phyloP scores from a whole-genome alignment of 1,140 invertebrate genomes.

The Drosophila mayri region DNA sequence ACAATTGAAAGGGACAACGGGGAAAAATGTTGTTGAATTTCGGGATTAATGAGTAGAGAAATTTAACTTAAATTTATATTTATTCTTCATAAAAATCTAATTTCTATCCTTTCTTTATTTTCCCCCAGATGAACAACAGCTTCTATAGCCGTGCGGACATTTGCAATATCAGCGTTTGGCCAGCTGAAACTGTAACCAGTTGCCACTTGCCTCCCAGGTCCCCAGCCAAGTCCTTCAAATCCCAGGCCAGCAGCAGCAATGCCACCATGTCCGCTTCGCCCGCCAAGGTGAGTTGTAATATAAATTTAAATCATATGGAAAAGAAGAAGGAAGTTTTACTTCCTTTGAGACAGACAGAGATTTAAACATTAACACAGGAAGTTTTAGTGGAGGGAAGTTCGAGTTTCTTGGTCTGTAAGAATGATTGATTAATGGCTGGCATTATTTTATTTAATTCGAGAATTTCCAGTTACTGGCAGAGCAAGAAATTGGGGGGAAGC shows the following conservation, averaged over 20 bases:
- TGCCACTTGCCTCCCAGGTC: conserved; percentile 73
- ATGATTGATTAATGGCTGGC: conserved; percentile 6
- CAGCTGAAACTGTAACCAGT: conserved; percentile 44
- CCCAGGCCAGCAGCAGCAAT: conserved; percentile 74
- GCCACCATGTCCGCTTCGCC: conserved; percentile 73
- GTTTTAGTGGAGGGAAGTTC: neutral
- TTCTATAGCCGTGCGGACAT: conserved; percentile 75
- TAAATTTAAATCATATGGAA: neutral
- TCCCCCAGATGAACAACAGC: conserved; percentile 34
- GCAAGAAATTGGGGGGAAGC: neutral
- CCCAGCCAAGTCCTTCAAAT: conserved; percentile 67
- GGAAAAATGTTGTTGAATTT: neutral
- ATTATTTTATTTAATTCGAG: neutral
- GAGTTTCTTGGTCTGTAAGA: neutral
- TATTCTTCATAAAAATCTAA: neutral
- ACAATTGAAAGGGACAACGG: conserved; percentile 68
- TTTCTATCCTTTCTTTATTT: neutral
- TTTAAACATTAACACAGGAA: conserved; percentile 10
- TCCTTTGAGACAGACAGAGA: conserved; percentile 2
- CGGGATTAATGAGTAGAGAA: neutral
- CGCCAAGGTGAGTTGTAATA: conserved; percentile 62
- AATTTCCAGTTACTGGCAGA: neutral
- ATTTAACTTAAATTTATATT: neutral
- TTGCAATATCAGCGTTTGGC: conserved; percentile 72
- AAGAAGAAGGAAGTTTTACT: conserved; percentile 18